Evolutionary conservation across 2,113 vertebrate genomes (phyloP).

Genomic region (Pterocles burchelli): DNA sequence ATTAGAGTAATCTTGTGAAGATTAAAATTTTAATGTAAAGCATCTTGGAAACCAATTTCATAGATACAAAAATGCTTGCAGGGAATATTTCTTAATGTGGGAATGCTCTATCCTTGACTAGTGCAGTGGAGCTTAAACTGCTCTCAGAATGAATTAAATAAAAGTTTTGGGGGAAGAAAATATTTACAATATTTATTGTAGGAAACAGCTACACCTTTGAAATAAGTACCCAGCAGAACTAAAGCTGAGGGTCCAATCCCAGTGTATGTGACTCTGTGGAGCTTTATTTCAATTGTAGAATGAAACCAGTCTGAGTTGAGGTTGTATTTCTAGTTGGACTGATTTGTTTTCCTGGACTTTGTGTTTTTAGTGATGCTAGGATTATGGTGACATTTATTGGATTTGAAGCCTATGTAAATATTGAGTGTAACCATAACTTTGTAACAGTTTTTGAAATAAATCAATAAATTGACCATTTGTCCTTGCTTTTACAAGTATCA

Average conservation of each 20-base stretch:
- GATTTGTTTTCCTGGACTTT: neutral
- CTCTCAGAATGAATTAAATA: neutral
- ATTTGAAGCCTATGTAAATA: neutral
- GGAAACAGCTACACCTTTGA: neutral
- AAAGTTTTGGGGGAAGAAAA: neutral
- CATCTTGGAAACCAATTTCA: constrained; percentile 26
- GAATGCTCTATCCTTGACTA: neutral
- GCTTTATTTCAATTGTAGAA: neutral
- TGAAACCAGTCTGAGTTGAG: neutral
- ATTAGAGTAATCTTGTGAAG: constrained; percentile 44
- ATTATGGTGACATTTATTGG: neutral
- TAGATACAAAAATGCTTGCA: constrained; percentile 32
- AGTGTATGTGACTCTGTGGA: neutral
- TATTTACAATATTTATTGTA: neutral
- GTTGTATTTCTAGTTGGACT: neutral
- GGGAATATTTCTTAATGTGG: constrained; percentile 42
- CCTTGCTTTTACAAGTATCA: neutral
- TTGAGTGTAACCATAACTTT: neutral
- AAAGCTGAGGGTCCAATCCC: neutral
- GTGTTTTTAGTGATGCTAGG: neutral
- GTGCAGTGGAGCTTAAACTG: neutral
- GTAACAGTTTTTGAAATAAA: neutral
- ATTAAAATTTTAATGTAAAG: constrained; percentile 61
- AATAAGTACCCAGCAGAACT: neutral
- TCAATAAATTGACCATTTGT: neutral